phyloP scores from a whole-genome alignment of 2,113 vertebrate genomes.

The Python bivittatus region DNA sequence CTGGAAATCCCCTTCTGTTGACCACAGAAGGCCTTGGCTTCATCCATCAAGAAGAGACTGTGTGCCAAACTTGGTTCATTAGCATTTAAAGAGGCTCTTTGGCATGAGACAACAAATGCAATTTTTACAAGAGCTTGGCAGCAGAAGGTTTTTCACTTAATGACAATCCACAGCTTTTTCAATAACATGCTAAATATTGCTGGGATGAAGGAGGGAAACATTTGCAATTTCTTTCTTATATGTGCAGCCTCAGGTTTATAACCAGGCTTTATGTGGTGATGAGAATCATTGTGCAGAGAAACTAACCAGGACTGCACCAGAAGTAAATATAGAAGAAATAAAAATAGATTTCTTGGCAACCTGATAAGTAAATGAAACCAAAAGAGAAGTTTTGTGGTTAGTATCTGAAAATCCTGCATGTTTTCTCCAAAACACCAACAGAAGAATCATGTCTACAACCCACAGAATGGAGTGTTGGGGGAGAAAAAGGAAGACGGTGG shows the following conservation, averaged over 20 bases:
- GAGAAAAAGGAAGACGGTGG: constrained; percentile 5
- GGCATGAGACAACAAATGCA: constrained; percentile 79
- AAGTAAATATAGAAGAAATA: constrained; percentile 50
- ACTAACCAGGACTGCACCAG: constrained; percentile 42
- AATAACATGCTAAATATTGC: constrained; percentile 73
- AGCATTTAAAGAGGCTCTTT: constrained; percentile 84
- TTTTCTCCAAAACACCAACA: constrained; percentile 43
- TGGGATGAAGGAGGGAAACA: constrained; percentile 61
- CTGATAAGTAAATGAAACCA: constrained; percentile 56
- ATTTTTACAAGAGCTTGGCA: constrained; percentile 79
- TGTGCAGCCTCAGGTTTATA: constrained; percentile 38
- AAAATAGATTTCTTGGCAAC: constrained; percentile 65
- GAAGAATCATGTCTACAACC: constrained; percentile 41
- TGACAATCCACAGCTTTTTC: constrained; percentile 77
- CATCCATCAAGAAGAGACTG: constrained; percentile 83
- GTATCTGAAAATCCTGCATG: constrained; percentile 47
- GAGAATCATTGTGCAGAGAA: constrained; percentile 45
- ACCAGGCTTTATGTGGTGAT: constrained; percentile 34
- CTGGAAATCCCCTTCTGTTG: constrained; percentile 83
- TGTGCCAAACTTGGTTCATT: constrained; percentile 80
- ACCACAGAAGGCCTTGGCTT: constrained; percentile 81
- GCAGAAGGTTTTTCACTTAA: constrained; percentile 75
- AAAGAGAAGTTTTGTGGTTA: constrained; percentile 49
- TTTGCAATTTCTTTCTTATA: constrained; percentile 56
- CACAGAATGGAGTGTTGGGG: constrained; percentile 22